Evolutionary conservation across 2,113 vertebrate genomes (phyloP).

Genomic region (Poecile atricapillus): DNA sequence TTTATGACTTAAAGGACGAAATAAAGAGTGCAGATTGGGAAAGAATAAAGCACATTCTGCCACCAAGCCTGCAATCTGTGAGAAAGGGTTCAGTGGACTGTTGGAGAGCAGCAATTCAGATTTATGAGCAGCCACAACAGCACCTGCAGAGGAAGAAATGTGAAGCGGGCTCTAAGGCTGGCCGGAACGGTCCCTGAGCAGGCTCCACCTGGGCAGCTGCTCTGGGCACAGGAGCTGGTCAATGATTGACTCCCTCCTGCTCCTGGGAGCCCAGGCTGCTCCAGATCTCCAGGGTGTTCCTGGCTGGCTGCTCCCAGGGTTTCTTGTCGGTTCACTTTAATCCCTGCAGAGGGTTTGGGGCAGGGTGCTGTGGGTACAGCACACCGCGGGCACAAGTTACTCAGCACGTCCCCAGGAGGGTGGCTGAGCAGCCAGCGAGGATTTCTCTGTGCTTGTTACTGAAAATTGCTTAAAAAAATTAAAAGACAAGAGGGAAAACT

Average conservation of each 20-base stretch:
- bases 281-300: not conserved
- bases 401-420: not conserved
- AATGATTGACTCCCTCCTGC: not conserved
- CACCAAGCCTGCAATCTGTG: not conserved
- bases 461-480: not conserved
- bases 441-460: not conserved
- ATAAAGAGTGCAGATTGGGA: not conserved
- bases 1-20: not conserved
- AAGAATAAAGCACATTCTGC: not conserved
- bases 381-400: not conserved
- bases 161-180: not conserved
- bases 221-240: not conserved
- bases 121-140: not conserved
- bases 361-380: not conserved
- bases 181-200: not conserved
- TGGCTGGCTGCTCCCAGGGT: not conserved
- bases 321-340: not conserved
- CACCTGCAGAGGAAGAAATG: conserved; percentile 30
- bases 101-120: not conserved
- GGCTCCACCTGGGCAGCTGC: not conserved
- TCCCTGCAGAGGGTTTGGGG: not conserved
- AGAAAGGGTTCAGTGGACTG: not conserved
- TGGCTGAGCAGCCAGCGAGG: not conserved
- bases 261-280: not conserved
- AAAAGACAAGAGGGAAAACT: not conserved